A percentile compares a stretch with the other conserved stretches of the same genome.
Conservation (phyloP, 2,113 vertebrate species). For the Psammodynastes pulverulentus region DNA sequence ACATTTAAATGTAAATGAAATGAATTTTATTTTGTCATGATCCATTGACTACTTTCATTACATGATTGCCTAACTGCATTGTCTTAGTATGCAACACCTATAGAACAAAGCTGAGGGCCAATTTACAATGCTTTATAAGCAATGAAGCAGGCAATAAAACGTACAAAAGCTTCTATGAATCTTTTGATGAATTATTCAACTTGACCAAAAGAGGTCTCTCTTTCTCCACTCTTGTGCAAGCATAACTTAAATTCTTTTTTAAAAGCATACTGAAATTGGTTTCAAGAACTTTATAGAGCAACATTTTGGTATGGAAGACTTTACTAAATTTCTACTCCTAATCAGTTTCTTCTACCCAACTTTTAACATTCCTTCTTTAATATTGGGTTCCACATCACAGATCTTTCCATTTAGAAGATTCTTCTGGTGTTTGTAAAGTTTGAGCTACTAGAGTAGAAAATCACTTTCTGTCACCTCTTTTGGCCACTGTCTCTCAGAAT, state of each 20-base stretch:
- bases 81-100: too few relatives aligned
- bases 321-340: background rate
- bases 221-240: background rate
- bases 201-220: slow-evolving; percentile 10
- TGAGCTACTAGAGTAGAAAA: background rate
- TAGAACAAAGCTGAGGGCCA: background rate
- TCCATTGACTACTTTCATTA: background rate
- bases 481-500: background rate
- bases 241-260: background rate
- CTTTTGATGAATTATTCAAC: background rate
- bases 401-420: background rate
- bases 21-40: background rate
- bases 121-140: background rate
- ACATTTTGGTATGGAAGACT: background rate
- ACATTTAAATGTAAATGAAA: background rate
- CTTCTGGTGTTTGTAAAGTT: background rate
- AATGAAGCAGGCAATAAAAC: background rate
- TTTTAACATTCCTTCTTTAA: background rate
- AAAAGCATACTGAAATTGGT: background rate
- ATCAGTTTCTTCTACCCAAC: background rate
- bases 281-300: background rate
- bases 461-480: background rate
- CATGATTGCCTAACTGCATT: background rate
- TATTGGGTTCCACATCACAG: background rate
- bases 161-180: background rate